Evolutionary conservation across 2,797 vertebrate genomes (phyloP).

Genomic region (Neomorphus geoffroyi): DNA sequence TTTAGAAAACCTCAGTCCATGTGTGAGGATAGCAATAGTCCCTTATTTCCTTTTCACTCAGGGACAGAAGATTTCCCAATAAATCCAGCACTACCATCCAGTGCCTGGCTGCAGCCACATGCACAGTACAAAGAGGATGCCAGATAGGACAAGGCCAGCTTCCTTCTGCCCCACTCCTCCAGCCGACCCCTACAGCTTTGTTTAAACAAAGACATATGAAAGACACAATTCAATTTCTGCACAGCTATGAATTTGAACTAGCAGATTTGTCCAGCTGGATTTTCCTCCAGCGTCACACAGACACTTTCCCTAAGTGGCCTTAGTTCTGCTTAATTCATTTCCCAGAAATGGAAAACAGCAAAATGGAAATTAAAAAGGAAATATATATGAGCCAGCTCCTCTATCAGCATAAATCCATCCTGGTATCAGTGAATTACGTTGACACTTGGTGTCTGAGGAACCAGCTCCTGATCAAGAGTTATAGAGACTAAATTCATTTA

Average conservation of each 20-base stretch:
- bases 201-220: neutral
- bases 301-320: neutral
- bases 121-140: neutral
- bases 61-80: neutral
- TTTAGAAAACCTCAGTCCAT: neutral
- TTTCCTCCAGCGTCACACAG: neutral
- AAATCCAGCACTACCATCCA: neutral
- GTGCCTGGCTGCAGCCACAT: accelerated
- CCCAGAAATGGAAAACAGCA: conserved; percentile 3
- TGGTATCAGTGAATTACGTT: neutral
- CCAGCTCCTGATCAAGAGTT: neutral
- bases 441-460: neutral
- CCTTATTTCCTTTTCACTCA: neutral
- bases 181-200: neutral
- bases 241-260: neutral
- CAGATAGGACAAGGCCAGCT: neutral
- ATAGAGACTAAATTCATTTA: neutral
- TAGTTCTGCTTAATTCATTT: neutral
- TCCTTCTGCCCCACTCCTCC: neutral
- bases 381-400: neutral
- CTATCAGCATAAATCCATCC: neutral
- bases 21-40: neutral
- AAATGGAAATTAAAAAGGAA: conserved; percentile 18
- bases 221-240: neutral
- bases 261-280: neutral